Percentiles rank a stretch among this genome's conserved stretches.
Conservation (phyloP, 2,888 invertebrate species). For the Chymomyza fuscimana region DNA sequence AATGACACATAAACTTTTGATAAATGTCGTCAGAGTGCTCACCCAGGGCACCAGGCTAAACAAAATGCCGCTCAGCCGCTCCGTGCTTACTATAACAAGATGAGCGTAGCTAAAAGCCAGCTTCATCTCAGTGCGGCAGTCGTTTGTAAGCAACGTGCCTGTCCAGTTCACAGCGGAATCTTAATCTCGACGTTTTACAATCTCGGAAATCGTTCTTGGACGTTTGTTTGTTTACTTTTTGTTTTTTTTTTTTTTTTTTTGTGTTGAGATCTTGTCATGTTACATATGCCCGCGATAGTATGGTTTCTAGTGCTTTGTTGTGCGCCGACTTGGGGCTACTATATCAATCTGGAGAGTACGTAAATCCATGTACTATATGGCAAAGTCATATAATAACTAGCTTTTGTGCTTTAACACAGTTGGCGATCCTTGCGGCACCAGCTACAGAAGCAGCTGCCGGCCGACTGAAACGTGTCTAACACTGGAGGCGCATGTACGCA, state of each 20-base stretch:
- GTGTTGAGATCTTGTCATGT: neutral
- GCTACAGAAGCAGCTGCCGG: conserved; percentile 53
- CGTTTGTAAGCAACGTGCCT: conserved; percentile 35
- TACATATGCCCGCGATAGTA: conserved; percentile 6
- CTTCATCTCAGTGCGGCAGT: conserved; percentile 16
- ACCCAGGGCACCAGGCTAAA: neutral
- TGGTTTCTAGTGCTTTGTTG: conserved; percentile 26
- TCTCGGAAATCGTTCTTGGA: neutral
- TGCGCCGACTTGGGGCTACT: conserved; percentile 28
- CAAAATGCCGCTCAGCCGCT: neutral
- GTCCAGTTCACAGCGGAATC: conserved; percentile 38
- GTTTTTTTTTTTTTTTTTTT: conserved; percentile 15
- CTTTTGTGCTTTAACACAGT: conserved; percentile 30
- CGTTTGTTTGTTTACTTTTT: neutral
- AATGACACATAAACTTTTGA: neutral
- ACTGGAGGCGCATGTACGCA: conserved; percentile 30
- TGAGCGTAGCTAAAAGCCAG: conserved; percentile 17
- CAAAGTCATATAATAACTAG: neutral
- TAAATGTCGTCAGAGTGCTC: neutral
- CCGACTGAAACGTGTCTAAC: conserved; percentile 37
- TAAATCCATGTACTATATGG: conserved; percentile 1
- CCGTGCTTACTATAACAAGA: neutral
- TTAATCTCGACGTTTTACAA: conserved; percentile 1
- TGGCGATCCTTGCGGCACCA: conserved; percentile 58
- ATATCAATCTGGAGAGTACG: conserved; percentile 53